phyloP scores from a whole-genome alignment of 2,113 vertebrate species.

The Scalopus aquaticus region DNA sequence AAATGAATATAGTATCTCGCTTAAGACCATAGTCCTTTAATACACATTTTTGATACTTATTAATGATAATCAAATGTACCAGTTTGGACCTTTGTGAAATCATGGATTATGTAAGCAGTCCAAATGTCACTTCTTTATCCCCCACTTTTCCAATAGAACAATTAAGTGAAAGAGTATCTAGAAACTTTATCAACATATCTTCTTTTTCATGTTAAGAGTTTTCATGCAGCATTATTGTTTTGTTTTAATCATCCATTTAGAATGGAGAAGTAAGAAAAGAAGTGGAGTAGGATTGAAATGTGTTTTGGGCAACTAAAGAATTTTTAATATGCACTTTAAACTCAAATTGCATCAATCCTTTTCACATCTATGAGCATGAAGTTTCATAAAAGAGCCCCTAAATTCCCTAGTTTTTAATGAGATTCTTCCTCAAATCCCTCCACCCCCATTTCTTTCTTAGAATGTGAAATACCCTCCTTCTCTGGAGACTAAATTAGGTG shows the following conservation, averaged over 20 bases:
- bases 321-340: conserved; percentile 37
- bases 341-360: background rate
- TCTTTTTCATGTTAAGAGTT: conserved; percentile 7
- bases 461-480: conserved; percentile 67
- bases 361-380: conserved; percentile 41
- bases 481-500: conserved; percentile 72
- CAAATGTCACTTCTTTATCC: background rate
- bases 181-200: conserved; percentile 22
- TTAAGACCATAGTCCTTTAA: background rate
- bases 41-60: background rate
- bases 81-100: background rate
- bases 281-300: background rate
- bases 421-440: conserved; percentile 15
- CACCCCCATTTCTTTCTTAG: conserved; percentile 9
- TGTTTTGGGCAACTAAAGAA: background rate
- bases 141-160: conserved; percentile 14
- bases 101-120: background rate
- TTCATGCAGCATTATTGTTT: background rate
- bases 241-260: background rate
- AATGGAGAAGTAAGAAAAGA: background rate
- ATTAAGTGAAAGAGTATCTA: background rate
- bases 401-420: conserved; percentile 53
- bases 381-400: conserved; percentile 3
- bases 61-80: background rate
- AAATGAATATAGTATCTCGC: background rate